These are phyloP conservation scores for Lagria hirta DNA, from an alignment of 2,888 invertebrate species.

Conservation along the genomic window DNA sequence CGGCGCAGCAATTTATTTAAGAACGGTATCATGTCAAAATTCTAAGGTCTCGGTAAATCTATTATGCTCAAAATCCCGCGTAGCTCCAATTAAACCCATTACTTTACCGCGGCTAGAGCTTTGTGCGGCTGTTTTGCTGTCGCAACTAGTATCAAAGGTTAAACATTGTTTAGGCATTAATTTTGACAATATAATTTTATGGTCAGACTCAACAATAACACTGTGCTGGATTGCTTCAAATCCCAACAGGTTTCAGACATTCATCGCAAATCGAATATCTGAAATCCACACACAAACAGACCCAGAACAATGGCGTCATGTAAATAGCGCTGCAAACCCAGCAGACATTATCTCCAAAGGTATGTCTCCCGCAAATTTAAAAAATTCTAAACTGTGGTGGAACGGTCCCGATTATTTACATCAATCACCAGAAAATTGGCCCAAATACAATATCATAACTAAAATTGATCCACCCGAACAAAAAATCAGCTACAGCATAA, in stretches of 20 bases:
- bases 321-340: background rate
- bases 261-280: conserved; percentile 4
- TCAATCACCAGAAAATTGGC: background rate
- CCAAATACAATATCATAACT: too few species aligned
- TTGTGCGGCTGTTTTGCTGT: conserved; percentile 7
- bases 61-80: background rate
- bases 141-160: background rate
- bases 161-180: conserved; percentile 1
- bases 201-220: conserved; percentile 19
- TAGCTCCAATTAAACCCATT: conserved; percentile 7
- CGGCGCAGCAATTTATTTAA: background rate
- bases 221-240: conserved; percentile 7
- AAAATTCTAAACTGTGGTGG: background rate
- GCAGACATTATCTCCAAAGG: background rate
- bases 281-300: background rate
- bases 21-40: background rate
- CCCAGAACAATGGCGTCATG: background rate
- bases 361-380: background rate
- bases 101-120: conserved; percentile 8
- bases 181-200: conserved; percentile 2
- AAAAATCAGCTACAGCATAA: background rate
- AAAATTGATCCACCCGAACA: background rate
- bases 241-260: conserved; percentile 6
- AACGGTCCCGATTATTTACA: background rate
- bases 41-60: background rate